A percentile compares a stretch with the other conserved stretches of the same genome.
phyloP scores from a whole-genome alignment of 1,140 invertebrate genomes.

The Heliconius himera region DNA sequence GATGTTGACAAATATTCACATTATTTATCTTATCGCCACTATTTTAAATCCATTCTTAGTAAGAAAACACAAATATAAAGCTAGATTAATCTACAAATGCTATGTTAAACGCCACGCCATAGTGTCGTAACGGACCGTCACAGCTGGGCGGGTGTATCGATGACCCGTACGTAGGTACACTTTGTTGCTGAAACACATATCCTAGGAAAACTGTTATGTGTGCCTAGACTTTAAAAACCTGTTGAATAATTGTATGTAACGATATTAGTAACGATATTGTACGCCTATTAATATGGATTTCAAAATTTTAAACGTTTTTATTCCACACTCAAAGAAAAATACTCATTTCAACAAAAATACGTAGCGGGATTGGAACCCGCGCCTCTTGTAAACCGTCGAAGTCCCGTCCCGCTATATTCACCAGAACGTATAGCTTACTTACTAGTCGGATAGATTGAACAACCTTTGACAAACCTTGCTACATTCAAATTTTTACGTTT shows the following conservation, averaged over 20 bases:
- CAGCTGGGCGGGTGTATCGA: constrained; percentile 18
- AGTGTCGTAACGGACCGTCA: constrained; percentile 28
- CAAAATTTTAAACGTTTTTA: not conserved
- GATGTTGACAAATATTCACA: no score
- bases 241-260: no score
- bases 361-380: not conserved
- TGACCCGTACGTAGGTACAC: constrained; percentile 11
- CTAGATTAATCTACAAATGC: not conserved
- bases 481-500: no score
- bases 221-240: not conserved
- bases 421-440: no score
- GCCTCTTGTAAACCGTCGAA: not conserved
- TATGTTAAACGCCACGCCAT: not conserved
- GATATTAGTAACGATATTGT: not conserved
- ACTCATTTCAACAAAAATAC: not conserved
- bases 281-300: not conserved
- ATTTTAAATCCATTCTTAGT: no score
- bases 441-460: no score
- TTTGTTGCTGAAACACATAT: not conserved
- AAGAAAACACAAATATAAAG: no score
- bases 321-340: no score
- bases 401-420: not conserved
- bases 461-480: no score
- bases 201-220: not conserved
- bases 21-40: no score